Conservation (phyloP, 2,888 invertebrate species). For the Cremastobaeus sp. region DNA sequence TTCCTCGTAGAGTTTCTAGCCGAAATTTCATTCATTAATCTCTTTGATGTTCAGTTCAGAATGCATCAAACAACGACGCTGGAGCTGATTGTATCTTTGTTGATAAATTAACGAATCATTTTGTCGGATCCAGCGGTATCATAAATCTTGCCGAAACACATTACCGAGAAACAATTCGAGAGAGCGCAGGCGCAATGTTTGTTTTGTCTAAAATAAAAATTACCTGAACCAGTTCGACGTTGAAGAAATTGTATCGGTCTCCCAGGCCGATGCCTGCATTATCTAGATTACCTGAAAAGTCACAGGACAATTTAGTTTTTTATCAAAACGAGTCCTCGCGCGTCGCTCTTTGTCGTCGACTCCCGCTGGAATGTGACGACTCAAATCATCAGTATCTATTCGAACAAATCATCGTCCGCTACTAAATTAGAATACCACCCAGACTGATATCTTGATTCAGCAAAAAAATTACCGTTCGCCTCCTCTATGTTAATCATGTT, state of each 20-base stretch:
- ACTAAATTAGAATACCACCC: conserved; percentile 37
- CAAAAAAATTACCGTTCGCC: conserved; percentile 26
- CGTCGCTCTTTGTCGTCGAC: too few relatives aligned
- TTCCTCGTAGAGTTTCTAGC: conserved; percentile 57
- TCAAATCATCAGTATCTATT: conserved; percentile 12
- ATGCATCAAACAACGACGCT: too few relatives aligned
- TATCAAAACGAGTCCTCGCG: not conserved
- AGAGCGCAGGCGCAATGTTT: too few relatives aligned
- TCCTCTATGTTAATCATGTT: conserved; percentile 30
- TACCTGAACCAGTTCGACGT: conserved; percentile 80
- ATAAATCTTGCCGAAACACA: too few relatives aligned
- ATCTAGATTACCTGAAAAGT: conserved; percentile 38
- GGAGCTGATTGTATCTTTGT: too few relatives aligned
- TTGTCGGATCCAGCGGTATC: conserved; percentile 1
- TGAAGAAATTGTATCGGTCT: conserved; percentile 80
- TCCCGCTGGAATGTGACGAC: not conserved
- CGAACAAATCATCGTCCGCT: conserved; percentile 14
- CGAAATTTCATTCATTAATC: conserved; percentile 20
- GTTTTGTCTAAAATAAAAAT: conserved; percentile 52
- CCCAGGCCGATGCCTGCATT: conserved; percentile 27
- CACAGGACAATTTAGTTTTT: too few relatives aligned
- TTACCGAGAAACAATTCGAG: too few relatives aligned
- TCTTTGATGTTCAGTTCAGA: too few relatives aligned
- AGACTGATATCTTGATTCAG: conserved; percentile 24
- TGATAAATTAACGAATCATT: not conserved